Conservation (phyloP, 1,140 invertebrate species). For the Drosophila quadrilineata region DNA sequence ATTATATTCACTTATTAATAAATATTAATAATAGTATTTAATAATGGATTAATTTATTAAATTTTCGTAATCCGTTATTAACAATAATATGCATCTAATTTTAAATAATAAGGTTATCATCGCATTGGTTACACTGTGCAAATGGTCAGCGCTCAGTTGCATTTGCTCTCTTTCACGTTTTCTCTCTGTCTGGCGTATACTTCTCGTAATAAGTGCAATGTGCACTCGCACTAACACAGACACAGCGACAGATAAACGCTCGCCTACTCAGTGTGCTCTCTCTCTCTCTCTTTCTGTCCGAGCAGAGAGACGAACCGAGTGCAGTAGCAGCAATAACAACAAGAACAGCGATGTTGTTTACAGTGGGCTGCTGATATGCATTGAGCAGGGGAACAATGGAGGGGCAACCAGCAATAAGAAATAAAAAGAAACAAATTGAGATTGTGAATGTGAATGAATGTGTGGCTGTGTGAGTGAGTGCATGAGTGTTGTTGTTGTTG, state of each 20-base stretch:
- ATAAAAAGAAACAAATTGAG: constrained; percentile 44
- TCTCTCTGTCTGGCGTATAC: constrained; percentile 15
- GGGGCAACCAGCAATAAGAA: constrained; percentile 22
- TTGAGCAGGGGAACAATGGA: constrained; percentile 33
- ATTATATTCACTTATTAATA: no score
- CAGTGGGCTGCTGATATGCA: constrained; percentile 35
- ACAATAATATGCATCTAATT: no score
- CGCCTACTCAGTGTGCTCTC: constrained; percentile 14
- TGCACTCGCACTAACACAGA: constrained; percentile 18
- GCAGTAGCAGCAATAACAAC: constrained; percentile 24
- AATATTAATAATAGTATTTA: no score
- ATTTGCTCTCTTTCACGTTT: constrained; percentile 28
- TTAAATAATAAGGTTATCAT: neutral
- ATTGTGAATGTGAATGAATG: neutral
- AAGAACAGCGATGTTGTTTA: neutral
- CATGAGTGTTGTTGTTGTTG: no score
- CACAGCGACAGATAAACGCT: constrained; percentile 6
- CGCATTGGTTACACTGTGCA: constrained; percentile 30
- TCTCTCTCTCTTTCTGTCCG: no score
- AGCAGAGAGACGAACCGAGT: constrained; percentile 9
- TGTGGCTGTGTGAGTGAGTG: constrained; percentile 19
- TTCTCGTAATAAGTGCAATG: constrained; percentile 26
- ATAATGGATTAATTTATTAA: no score
- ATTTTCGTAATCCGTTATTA: no score
- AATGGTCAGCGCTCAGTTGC: constrained; percentile 33